Base-by-base conservation (phyloP, 2,888 invertebrate species). In the Muschampia plurimacula region DNA sequence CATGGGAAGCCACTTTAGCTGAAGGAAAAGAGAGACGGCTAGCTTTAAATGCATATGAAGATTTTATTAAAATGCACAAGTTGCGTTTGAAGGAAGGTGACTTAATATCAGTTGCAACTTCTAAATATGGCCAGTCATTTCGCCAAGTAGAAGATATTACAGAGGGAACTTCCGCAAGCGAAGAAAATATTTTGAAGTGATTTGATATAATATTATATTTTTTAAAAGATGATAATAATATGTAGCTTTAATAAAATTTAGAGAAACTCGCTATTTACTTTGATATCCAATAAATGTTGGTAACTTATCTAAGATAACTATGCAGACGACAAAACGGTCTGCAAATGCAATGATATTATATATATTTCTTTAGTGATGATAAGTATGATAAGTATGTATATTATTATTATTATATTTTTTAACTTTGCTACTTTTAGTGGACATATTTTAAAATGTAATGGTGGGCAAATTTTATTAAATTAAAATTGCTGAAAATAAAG, bases 1-100 rank as follows among this genome's bases (percentile, higher is more conserved):
- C 92, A 76, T 96, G 96, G 96, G 93, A 93, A 15, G 86, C 89
- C 13, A 92, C 95, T 15, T 82, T 96, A 65, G 84, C 86, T 15
- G 94, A 95, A 74, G 95, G 95, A 0, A 93, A 91, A 79, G 91
- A 92, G 72, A 87, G 95, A 77, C 86, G 95, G 49, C 88, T 86
- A 69, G 88, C 92, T 12, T 84, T 95, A 36, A 95, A 95, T 80
- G 85, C 89, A 7, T 77, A 89, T 59, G 89, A 89, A 41, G 80
- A 84, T 60, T 90, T 82, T 71, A 83, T 93, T 1, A 88, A 83
- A 63, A 81, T 88, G 77, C 93, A 94, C 78, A 89, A 82, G 74
- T 76, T 66, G 46, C 86, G 93, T 73, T 79, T 92, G 59, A 85
- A 83, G 2, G 84, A 84, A 13, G 89, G 88, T 66, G 74, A 69